Percentiles rank a stretch among this genome's conserved stretches.
phyloP scores from a whole-genome alignment of 2,797 vertebrate species.

The Helostoma temminkii region DNA sequence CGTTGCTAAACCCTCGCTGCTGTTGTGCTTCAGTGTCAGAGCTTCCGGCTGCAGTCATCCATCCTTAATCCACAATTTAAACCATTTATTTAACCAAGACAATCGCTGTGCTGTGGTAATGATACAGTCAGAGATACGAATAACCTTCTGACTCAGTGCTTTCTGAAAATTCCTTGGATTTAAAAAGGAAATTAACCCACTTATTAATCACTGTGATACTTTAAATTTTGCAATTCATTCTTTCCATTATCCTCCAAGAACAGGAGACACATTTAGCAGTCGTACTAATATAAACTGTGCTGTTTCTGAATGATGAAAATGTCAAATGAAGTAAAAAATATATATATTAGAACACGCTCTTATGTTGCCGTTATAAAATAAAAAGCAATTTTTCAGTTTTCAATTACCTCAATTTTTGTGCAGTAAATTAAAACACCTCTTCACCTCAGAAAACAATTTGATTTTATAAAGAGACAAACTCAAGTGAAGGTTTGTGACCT shows the following conservation, averaged over 20 bases:
- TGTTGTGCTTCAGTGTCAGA: conserved; percentile 11
- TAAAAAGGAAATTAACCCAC: neutral
- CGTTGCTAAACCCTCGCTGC: neutral
- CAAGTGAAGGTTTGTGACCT: conserved; percentile 10
- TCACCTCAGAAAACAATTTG: too few species aligned
- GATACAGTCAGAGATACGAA: neutral
- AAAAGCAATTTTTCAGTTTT: too few species aligned
- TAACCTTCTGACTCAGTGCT: neutral
- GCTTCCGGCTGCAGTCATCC: conserved; percentile 10
- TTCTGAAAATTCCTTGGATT: neutral
- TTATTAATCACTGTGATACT: too few species aligned
- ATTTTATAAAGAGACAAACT: conserved; percentile 3
- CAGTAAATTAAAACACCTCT: too few species aligned
- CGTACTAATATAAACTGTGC: too few species aligned
- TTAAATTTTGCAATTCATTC: too few species aligned
- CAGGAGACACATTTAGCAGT: neutral
- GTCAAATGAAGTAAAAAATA: too few species aligned
- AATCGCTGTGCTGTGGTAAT: neutral
- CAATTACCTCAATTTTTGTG: too few species aligned
- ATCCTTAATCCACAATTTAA: conserved; percentile 14
- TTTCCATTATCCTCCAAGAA: neutral
- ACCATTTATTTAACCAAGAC: neutral
- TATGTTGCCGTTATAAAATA: too few species aligned
- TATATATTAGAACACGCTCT: too few species aligned
- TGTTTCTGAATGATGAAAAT: too few species aligned